Evolutionary conservation across 2,797 vertebrate genomes (phyloP).

Genomic region (Emydoidea blandingii): DNA sequence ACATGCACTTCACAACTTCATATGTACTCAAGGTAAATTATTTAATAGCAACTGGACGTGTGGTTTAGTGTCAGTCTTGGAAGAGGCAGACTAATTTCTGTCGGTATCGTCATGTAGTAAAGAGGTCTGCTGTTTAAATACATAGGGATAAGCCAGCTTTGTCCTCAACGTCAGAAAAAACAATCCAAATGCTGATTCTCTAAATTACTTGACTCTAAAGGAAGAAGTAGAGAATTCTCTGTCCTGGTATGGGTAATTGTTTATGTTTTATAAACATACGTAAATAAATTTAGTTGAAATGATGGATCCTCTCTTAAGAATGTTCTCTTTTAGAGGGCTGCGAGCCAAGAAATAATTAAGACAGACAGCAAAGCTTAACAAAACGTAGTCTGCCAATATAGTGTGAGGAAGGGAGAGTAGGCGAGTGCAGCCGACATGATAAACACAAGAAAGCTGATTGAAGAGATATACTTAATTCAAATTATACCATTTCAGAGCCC

Average conservation of each 20-base stretch:
- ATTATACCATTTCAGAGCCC: background rate
- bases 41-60: background rate
- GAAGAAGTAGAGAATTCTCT: background rate
- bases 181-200: background rate
- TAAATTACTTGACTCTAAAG: background rate
- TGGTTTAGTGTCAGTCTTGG: background rate
- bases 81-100: background rate
- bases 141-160: rapidly evolving
- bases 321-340: background rate
- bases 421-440: background rate
- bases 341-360: background rate
- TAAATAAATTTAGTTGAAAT: background rate
- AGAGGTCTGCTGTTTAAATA: background rate
- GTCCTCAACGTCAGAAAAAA: background rate
- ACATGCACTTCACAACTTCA: background rate
- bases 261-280: background rate
- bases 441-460: background rate
- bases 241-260: background rate
- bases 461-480: background rate
- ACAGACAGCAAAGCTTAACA: background rate
- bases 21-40: background rate
- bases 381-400: background rate
- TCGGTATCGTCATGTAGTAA: background rate
- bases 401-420: background rate
- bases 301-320: background rate